Evolutionary conservation across 2,797 vertebrate species (phyloP), one percentile per base, ranked within the genome.

Genomic region (Crocidura indochinensis): DNA sequence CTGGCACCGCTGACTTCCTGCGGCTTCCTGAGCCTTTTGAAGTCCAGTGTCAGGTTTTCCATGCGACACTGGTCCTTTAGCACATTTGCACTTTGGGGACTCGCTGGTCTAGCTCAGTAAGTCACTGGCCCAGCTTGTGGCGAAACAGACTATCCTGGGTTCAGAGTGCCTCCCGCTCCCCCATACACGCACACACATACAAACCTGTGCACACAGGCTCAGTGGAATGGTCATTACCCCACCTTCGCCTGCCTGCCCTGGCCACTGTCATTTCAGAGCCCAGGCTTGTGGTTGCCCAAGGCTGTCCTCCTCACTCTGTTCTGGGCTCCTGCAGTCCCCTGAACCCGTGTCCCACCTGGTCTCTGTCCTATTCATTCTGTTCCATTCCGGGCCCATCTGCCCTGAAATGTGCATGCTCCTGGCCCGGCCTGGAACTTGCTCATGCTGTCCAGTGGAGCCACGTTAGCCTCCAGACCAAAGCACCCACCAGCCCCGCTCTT

Each of bases 381-480:
- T 38, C 38, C 38, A 38, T 38, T 38, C 38, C 38, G 20, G 56
- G 56, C 12, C 56, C 56, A 17, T 6, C 56, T 60, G 56, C 20
- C 56, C 56, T 60, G 56, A 20, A 60, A 15, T 15, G 56, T 20
- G 56, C 14, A 15, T 20, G 56, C 20, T 20, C 56, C 17, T 4
- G 56, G 19, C 51, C 51, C 17, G 51, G 51, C 51, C 10, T 53
- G 51, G 51, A 14, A 14, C 51, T 14, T 17, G 17, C 56, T 60
- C 19, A 19, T 38, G 38, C 38, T 38, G 2, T 38, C 38, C 38
- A 38, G 38, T 38, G 38, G 38, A 38, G 38, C 38, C 38, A 38
- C 38, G 38, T 60, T 60, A 60, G 56, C 56, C 56, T 91, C 74
- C 6, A 85, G 56, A 84, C 84, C 93, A 76, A 69, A 87, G 78